These are phyloP conservation scores for Danio aesculapii DNA, from an alignment of 2,797 vertebrate genomes.

Conservation along the genomic window DNA sequence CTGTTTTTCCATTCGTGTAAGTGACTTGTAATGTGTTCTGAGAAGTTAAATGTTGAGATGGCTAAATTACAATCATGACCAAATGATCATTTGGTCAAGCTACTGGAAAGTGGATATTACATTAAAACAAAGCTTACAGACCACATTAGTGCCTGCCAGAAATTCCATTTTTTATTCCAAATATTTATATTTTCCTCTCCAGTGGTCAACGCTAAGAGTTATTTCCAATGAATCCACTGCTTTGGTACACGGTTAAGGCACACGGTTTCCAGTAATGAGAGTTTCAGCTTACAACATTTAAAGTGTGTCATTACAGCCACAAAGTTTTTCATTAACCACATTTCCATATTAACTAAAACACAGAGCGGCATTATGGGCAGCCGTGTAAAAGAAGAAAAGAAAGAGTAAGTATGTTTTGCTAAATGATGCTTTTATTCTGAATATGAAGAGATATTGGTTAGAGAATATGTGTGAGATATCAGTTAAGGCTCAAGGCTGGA, in stretches of 20 bases:
- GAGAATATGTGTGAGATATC: not conserved
- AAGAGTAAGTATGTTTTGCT: no score
- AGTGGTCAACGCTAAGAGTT: not conserved
- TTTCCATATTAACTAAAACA: slow-evolving; percentile 26
- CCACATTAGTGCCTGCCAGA: not conserved
- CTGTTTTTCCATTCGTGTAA: not conserved
- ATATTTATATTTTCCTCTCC: not conserved
- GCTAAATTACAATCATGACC: not conserved
- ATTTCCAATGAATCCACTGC: not conserved
- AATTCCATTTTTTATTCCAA: not conserved
- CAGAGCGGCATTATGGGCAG: not conserved
- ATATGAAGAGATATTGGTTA: no score
- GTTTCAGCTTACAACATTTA: not conserved
- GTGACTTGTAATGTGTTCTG: not conserved
- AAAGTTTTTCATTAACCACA: slow-evolving; percentile 7
- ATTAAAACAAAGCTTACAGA: not conserved
- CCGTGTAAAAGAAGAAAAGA: no score
- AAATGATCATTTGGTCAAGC: not conserved
- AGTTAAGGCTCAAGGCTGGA: not conserved
- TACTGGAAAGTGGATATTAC: not conserved
- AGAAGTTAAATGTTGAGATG: not conserved
- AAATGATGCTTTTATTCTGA: no score
- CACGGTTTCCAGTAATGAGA: not conserved
- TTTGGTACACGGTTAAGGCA: not conserved
- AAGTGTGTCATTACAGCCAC: not conserved